Base-by-base conservation (phyloP, 1,140 invertebrate species). In the Pogonognathellus flavescens region DNA sequence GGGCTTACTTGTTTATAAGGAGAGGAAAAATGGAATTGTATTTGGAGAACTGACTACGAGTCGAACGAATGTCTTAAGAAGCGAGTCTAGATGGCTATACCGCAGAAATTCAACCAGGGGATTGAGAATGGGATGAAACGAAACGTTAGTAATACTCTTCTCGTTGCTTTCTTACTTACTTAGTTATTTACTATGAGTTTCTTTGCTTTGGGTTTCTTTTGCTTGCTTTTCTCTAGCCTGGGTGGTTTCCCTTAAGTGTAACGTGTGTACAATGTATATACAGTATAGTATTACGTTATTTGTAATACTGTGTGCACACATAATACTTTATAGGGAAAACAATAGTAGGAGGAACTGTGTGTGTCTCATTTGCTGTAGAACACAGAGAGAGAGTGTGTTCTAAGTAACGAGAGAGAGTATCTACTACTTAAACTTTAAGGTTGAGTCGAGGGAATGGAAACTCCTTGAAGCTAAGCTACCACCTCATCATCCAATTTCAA, bases 401-500 rank as follows among this genome's bases (percentile, higher is more conserved):
- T 25, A 41, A 70, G 66, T 70, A 70, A 16, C 22, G 66, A 31
- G 66, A 70, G 62, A 66, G 62, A 66, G 62, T 14, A 16, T 66
- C 11, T 25, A 11, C 70, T 76, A 76, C 22, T 49, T 76, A 76
- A 76, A 76, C 70, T 76, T 76, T 76, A 76, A 76, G 70, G 70
- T 76, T 31, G 41, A 49, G 41, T 76, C 70, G 41, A 16, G 41
- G 70, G 41, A 76, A 76, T 76, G 70, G 70, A 76, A 50, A 50
- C 70, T 76, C 70, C 70, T 76, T 76, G 70, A 76, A 76, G 70
- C 70, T 31, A 14, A 41, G 70, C 70, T 31, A 50, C 70, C 70
- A 76, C 70, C 70, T 76, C 70, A 76, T 76, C 70, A 76, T 76
- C 70, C 70, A 76, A 76, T 76, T 31, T 76, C 41, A 50, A 31